phyloP scores from a whole-genome alignment of 2,888 invertebrate genomes.

The Pelosia muscerda region DNA sequence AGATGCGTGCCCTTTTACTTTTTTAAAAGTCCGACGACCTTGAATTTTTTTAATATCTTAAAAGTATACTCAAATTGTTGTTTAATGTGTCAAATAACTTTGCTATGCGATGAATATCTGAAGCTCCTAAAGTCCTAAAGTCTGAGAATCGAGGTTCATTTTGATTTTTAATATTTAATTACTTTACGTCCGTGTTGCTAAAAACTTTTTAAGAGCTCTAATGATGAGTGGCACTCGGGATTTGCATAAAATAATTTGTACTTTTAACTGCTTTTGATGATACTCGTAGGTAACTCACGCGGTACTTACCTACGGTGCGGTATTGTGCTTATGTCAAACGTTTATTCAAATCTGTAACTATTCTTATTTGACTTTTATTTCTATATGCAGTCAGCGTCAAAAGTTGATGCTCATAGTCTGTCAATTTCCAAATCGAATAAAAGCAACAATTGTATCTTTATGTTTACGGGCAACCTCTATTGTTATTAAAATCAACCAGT shows the following conservation, averaged over 20 bases:
- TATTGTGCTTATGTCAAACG: not conserved
- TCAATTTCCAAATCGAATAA: too few relatives aligned
- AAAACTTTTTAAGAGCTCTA: conserved; percentile 12
- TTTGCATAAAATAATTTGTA: conserved; percentile 11
- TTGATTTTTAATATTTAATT: conserved; percentile 15
- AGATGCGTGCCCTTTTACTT: not conserved
- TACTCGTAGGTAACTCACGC: not conserved
- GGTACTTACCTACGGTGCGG: not conserved
- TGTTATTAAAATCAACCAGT: too few relatives aligned
- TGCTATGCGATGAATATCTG: not conserved
- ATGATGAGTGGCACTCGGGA: conserved; percentile 14
- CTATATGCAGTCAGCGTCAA: too few relatives aligned
- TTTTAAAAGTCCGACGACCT: too few relatives aligned
- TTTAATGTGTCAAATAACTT: not conserved
- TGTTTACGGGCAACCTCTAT: too few relatives aligned
- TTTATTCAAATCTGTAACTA: not conserved
- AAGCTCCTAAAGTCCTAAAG: not conserved
- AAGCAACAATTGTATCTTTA: too few relatives aligned
- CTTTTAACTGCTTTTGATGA: not conserved
- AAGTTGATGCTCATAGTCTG: too few relatives aligned
- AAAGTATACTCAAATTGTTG: not conserved
- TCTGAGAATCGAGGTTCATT: conserved; percentile 2
- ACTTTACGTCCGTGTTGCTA: not conserved
- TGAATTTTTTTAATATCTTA: not conserved
- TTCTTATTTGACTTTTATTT: not conserved